Evolutionary conservation across 2,888 invertebrate genomes (phyloP).

Genomic region (Hydroisotoma schaefferi): DNA sequence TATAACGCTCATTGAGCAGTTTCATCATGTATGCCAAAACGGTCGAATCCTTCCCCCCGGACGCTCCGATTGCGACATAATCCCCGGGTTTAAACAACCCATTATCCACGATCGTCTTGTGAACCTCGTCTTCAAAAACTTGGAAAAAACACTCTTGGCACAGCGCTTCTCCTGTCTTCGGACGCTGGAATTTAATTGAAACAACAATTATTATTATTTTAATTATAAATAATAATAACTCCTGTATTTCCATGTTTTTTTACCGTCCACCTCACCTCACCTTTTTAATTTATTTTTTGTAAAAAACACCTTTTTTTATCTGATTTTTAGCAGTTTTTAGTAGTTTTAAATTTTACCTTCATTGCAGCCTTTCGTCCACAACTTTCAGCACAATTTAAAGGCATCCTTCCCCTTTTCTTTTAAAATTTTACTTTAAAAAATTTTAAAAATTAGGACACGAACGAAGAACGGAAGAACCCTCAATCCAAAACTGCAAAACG

Average conservation of each 20-base stretch:
- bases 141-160: conserved; percentile 93
- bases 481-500: too few species aligned
- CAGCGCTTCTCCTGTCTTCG: conserved; percentile 84
- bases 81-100: conserved; percentile 77
- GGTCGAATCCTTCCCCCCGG: conserved; percentile 95
- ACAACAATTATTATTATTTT: background rate
- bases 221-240: conserved; percentile 2
- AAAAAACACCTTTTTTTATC: too few species aligned
- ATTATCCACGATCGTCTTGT: conserved; percentile 78
- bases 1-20: conserved; percentile 79
- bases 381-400: conserved; percentile 25
- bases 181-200: conserved; percentile 61
- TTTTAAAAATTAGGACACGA: too few species aligned
- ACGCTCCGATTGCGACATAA: conserved; percentile 88
- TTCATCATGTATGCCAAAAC: conserved; percentile 93
- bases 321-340: too few species aligned
- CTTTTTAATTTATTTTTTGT: background rate
- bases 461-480: too few species aligned
- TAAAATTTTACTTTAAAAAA: too few species aligned
- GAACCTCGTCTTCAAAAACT: conserved; percentile 92
- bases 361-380: conserved; percentile 42
- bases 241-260: background rate
- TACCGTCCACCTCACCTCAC: background rate
- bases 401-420: too few species aligned
- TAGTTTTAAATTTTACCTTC: conserved; percentile 32